Base-by-base conservation (phyloP, 2,113 vertebrate species). In the Rhegmatorhina hoffmannsi region DNA sequence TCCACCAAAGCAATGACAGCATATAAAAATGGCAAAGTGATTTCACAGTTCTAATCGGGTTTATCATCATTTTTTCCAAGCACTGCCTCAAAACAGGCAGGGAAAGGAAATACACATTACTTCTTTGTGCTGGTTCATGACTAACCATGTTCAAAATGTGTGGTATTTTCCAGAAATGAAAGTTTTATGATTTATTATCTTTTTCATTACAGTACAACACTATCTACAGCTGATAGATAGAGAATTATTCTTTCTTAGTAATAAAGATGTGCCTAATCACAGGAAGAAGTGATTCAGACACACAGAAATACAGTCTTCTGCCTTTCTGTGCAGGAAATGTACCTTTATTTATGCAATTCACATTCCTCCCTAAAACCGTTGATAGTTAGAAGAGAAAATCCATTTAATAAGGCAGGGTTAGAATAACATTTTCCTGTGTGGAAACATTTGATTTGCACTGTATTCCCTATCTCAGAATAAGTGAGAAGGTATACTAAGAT, bases 61-160 rank as follows among this genome's bases (percentile, higher is more conserved):
- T 81, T 63, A 91, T 92, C 80, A 81, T 94, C 29, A 84, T 77
- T 93, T 97, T 97, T 97, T 97, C 95, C 95, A 89, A 92, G 91
- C 21, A 83, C 43, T 84, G 86, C 82, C 86, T 96, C 74, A 62
- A 50, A 92, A 81, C 24, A 95, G 40, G 21, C 66, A 76, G 63
- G 55, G 68, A 93, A 38, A 40, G 55, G 87, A 50, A 91, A 83
- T 72, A 66, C 64, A 73, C 28, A 70, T 74, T 70, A 73, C 53
- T 64, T 46, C 72, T 94, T 56, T 72, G 59, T 69, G 58, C 52
- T 67, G 29, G 66, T 68, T 89, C 63, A 75, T 90, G 78, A 79
- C 78, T 89, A 78, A 94, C 7, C 7, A 34, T 11, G 13, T 79
- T 88, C 76, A 91, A 92, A 97, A 82, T 53, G 31, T 1, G 9